Conservation (phyloP, 2,113 vertebrate genomes). For the Oriolus oriolus region DNA sequence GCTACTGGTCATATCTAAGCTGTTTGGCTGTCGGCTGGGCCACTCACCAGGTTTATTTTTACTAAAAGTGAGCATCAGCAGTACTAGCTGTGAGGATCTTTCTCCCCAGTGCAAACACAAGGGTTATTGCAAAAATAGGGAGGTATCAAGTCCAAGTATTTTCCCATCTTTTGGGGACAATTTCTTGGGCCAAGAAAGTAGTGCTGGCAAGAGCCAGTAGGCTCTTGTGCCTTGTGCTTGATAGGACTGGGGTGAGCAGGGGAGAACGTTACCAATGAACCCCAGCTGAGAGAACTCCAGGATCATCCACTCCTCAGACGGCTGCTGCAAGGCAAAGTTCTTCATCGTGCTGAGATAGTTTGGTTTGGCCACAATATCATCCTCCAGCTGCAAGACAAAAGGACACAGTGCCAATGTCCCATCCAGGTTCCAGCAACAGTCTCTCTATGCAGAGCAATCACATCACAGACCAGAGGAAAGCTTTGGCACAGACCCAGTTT, state of each 20-base stretch:
- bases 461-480: rapidly evolving
- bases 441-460: background rate
- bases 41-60: background rate
- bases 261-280: constrained; percentile 82
- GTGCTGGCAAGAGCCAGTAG: background rate
- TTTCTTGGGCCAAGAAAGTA: background rate
- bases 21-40: background rate
- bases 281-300: constrained; percentile 98
- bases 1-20: background rate
- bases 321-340: constrained; percentile 98
- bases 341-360: constrained; percentile 99
- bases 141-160: background rate
- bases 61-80: background rate
- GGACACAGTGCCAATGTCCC: background rate
- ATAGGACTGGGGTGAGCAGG: background rate
- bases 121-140: background rate
- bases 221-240: background rate
- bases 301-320: constrained; percentile 98
- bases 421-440: background rate
- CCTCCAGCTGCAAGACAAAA: constrained; percentile 84
- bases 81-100: background rate
- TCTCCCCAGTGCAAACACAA: background rate
- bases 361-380: constrained; percentile 95
- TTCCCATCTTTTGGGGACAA: background rate
- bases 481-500: background rate